Evolutionary conservation across 2,888 invertebrate genomes (phyloP).

Genomic region (Caenorhabditis plicata): DNA sequence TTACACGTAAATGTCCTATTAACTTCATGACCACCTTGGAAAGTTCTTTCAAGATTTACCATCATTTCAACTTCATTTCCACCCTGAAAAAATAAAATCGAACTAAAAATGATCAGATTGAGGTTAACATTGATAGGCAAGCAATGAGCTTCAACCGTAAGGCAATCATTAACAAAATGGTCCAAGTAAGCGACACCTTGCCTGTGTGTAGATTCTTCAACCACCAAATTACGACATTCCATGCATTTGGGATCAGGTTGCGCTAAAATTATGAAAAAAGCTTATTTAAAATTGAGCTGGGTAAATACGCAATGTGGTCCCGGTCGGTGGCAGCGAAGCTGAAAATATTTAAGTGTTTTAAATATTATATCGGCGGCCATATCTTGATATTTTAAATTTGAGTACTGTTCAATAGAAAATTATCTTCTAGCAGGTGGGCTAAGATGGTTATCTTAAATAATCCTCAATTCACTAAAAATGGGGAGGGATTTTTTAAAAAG

Average conservation of each 20-base stretch:
- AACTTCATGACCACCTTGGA: conserved; percentile 11
- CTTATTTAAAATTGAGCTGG: too few relatives aligned
- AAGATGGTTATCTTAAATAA: too few relatives aligned
- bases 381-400: too few relatives aligned
- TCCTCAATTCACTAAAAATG: too few relatives aligned
- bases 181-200: conserved; percentile 41
- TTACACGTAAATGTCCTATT: conserved; percentile 40
- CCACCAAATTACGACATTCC: conserved; percentile 43
- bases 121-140: conserved; percentile 34
- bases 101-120: not conserved
- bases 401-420: too few relatives aligned
- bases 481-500: too few relatives aligned
- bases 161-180: conserved; percentile 28
- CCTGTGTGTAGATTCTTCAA: conserved; percentile 20
- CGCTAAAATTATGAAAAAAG: too few relatives aligned
- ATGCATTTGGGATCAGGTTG: conserved; percentile 43
- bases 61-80: conserved; percentile 20
- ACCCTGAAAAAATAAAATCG: conserved; percentile 5
- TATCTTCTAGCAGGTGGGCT: too few relatives aligned
- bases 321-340: conserved; percentile 12
- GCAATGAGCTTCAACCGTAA: conserved; percentile 39
- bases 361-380: too few relatives aligned
- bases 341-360: too few relatives aligned
- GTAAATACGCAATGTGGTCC: conserved; percentile 30
- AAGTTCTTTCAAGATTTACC: conserved; percentile 10